phyloP scores from a whole-genome alignment of 2,113 vertebrate species.

The Nothobranchius kuhntae region DNA sequence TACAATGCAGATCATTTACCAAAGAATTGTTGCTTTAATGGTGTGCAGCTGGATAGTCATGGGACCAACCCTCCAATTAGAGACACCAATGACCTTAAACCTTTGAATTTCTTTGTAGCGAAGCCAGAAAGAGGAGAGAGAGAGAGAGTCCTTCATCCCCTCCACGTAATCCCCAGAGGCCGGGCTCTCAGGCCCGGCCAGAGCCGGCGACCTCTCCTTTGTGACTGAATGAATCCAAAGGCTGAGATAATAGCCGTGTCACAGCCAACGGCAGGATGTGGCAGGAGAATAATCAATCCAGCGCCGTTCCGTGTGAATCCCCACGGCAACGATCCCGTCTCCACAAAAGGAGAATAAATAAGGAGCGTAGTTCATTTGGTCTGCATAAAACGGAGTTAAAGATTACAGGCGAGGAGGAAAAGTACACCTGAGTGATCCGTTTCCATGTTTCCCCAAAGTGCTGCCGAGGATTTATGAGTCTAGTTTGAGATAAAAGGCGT shows the following conservation, averaged over 20 bases:
- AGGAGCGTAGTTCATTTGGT: slow-evolving; percentile 10
- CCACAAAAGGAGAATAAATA: slow-evolving; percentile 9
- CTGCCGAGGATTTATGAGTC: neutral
- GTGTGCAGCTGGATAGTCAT: slow-evolving; percentile 34
- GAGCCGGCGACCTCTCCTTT: slow-evolving; percentile 64
- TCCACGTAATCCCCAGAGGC: slow-evolving; percentile 43
- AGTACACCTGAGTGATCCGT: slow-evolving; percentile 15
- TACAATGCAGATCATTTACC: slow-evolving; percentile 32
- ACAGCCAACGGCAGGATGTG: slow-evolving; percentile 46
- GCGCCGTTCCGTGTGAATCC: slow-evolving; percentile 47
- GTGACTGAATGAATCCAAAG: slow-evolving; percentile 62
- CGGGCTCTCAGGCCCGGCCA: slow-evolving; percentile 47
- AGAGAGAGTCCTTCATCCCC: slow-evolving; percentile 4
- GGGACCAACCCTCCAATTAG: slow-evolving; percentile 58
- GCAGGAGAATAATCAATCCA: slow-evolving; percentile 56
- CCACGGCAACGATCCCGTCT: slow-evolving; percentile 25
- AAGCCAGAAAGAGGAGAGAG: slow-evolving; percentile 3
- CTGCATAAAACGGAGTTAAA: slow-evolving; percentile 44
- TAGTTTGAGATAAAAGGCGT: neutral
- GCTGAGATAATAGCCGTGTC: slow-evolving; percentile 66
- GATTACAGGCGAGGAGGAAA: slow-evolving; percentile 12
- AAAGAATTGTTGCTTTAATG: slow-evolving; percentile 26
- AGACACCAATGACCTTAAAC: slow-evolving; percentile 56
- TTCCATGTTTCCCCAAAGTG: neutral
- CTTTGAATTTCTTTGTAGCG: slow-evolving; percentile 41